phyloP scores from a whole-genome alignment of 2,888 invertebrate genomes.

The Drosophila fungiperda region DNA sequence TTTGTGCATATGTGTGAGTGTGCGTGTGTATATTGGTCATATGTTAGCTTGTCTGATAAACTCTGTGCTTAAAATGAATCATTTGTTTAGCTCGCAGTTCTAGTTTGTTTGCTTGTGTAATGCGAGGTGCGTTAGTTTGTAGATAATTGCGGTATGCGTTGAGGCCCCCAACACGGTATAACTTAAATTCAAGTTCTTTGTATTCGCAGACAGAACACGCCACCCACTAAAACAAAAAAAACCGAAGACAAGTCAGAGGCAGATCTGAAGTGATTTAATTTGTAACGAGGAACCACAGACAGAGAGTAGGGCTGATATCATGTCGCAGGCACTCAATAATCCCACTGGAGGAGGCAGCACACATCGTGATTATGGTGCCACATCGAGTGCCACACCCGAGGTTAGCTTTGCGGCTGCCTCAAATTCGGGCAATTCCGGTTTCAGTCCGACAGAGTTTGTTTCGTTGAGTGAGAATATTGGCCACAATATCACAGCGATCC shows the following conservation, averaged over 20 bases:
- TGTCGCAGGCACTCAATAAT: constrained; percentile 79
- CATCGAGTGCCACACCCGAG: constrained; percentile 86
- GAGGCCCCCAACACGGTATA: constrained; percentile 13
- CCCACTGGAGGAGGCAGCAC: constrained; percentile 50
- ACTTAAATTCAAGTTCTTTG: constrained; percentile 39
- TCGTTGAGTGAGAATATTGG: constrained; percentile 92
- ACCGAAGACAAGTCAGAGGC: neutral
- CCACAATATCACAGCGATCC: constrained; percentile 92
- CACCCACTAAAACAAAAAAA: constrained; percentile 34
- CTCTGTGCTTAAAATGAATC: constrained; percentile 60
- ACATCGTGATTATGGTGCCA: constrained; percentile 84
- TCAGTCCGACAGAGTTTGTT: constrained; percentile 91
- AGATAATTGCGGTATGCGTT: constrained; percentile 49
- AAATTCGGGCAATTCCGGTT: constrained; percentile 85
- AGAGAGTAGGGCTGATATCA: constrained; percentile 21
- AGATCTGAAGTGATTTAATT: constrained; percentile 1
- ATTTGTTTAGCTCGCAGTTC: constrained; percentile 64
- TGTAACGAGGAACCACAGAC: neutral
- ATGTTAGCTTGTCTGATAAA: constrained; percentile 60
- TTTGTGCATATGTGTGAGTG: neutral
- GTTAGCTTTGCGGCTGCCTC: constrained; percentile 87
- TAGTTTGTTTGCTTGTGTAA: constrained; percentile 61
- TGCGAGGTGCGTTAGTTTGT: constrained; percentile 42
- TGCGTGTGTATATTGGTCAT: constrained; percentile 45
- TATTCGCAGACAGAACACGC: constrained; percentile 53